Base-by-base conservation (phyloP, 2,888 invertebrate species). In the Drosophila multiciliata region DNA sequence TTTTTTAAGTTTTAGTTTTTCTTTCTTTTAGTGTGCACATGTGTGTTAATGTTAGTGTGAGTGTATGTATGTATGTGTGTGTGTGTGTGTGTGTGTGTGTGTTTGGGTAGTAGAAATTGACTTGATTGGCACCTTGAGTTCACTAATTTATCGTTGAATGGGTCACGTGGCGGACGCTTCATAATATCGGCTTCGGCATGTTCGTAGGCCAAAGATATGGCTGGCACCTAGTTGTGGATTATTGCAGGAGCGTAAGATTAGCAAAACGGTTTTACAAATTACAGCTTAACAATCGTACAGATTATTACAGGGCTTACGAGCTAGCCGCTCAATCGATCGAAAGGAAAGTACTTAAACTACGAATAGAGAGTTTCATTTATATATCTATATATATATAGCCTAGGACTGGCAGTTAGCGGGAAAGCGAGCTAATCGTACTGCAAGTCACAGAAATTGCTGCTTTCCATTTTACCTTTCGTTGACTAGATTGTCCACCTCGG, bases 401-500 rank as follows among this genome's bases (percentile, higher is more conserved):
- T 79, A 49, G 2, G 32, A 40, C 26, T 57, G 32, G 48, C 54
- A 40, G 40, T 20, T 64, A 49, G 35, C 49, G 48, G 50, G 49
- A 45, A 55, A 50, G 40, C 54, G 59, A 50, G 20, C 80, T 38
- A 77, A 61, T 69, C 59, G 68, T 72, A 65, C 40, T 63, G 26
- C 50, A 38, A 35, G 17, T 63, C 42, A 66, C 52, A 73, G 70
- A 67, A n/a, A 52, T 53, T 23, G n/a, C 36, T 32, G 26, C 15
- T 9, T 42, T 40, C 62, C 29, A 42, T 75, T 75, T 96, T 96
- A 98, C 98, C 99, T 98, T 96, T 97, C 97, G 95, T 99, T 99
- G 94, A 99, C 98, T 94, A 99, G 97, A 96, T 98, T 98, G 95
- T 99, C 98, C 94, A 96, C 96, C 95, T 96, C 96, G 94, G 98